phyloP scores from a whole-genome alignment of 30 jellyfish, hydroid and myxozoan species.

The Cassiopea andromeda region DNA sequence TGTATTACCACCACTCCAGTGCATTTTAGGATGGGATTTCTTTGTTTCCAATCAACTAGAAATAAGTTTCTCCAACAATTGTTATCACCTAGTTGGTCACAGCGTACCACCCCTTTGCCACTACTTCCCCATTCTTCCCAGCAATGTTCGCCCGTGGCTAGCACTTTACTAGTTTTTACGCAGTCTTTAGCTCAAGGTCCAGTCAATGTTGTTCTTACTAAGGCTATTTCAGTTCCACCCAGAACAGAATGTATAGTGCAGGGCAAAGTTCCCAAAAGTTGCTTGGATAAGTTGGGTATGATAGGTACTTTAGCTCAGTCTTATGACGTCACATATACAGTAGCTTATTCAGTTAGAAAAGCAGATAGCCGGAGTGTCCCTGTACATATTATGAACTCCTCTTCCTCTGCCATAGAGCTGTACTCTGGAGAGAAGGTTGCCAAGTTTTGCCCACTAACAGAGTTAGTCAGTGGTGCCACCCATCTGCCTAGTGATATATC shows the following conservation, averaged over 20 bases:
- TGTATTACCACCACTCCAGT: conserved; percentile 17
- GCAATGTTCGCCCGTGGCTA: neutral
- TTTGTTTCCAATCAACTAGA: conserved; percentile 11
- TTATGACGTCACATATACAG: neutral
- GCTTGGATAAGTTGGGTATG: neutral
- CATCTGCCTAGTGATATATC: conserved; percentile 6
- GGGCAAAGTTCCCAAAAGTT: conserved; percentile 16
- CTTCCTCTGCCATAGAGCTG: conserved; percentile 13
- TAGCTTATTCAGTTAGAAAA: conserved; percentile 13
- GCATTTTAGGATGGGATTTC: conserved; percentile 43
- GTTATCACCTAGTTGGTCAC: conserved; percentile 20
- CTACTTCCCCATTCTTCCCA: neutral
- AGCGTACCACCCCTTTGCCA: conserved; percentile 20
- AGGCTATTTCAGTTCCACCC: neutral
- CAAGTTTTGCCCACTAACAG: conserved; percentile 29
- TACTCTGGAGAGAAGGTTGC: conserved; percentile 11
- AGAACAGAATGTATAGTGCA: conserved; percentile 27
- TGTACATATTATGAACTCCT: conserved; percentile 19
- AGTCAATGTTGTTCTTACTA: conserved; percentile 2
- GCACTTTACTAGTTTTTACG: conserved; percentile 12
- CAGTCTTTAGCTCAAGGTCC: conserved; percentile 26
- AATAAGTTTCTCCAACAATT: neutral
- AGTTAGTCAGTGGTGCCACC: conserved; percentile 20
- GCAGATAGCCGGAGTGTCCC: conserved; percentile 15
- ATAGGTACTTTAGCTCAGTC: conserved; percentile 2